Evolutionary conservation across 2,888 invertebrate species (phyloP), one percentile per base, ranked within the genome.

Genomic region (Oxystoma pomonae): DNA sequence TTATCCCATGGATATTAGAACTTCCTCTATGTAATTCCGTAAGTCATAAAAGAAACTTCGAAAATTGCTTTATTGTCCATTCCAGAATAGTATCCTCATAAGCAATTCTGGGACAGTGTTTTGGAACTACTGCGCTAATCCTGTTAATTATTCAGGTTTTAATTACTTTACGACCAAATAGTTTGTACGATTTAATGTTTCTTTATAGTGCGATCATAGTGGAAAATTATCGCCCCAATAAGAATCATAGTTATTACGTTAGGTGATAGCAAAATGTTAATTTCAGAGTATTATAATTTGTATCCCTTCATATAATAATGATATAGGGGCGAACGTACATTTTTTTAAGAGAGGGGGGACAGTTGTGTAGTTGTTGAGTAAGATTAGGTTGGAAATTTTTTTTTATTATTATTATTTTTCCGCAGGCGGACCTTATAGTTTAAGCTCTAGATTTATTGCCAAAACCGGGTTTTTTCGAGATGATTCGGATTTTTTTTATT

Each of bases 151-250:
- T 67, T 67, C 65, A 63, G 55, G 5, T 21, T 58, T 17, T 65
- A 67, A 67, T 65, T 63, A 21, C 58, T 67, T 67, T 67, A 67
- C 60, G 55, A 63, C 63, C 65, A 63, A 67, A 67, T 63, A 67
- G 63, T 67, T 58, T 59, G 56, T 51, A 53, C 19, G 57, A 57
- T 64, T 66, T 66, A 63, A 66, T 62, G 62, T 64, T 64, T 66
- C 66, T 66, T 66, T 66, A 66, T 66, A 60, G 66, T 53, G 60
- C 51, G 58, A 60, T 35, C 62, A 64, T 57, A 66, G 60, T 55
- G 61, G 35, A 60, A 59, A 65, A 67, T 67, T 65, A 67, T 67
- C 65, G 51, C 16, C n/a, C 63, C 67, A 60, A 62, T 67, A 67
- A 67, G 65, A 65, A 65, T 67, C 61, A 60, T 16, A 57, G 65